Evolutionary conservation across 2,888 invertebrate species (phyloP).

Genomic region (Parnassius smintheus): DNA sequence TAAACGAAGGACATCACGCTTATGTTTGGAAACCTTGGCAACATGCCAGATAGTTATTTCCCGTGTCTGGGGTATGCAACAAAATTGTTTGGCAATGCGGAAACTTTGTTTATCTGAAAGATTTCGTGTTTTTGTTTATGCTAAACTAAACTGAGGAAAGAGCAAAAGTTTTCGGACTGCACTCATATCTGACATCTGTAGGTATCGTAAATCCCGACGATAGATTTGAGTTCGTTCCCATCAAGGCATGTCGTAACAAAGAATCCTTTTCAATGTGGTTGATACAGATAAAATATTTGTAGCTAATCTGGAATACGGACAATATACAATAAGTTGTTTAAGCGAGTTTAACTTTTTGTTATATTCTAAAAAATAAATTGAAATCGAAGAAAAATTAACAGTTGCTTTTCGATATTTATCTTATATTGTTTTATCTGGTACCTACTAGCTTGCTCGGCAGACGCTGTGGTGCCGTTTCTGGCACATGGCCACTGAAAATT

Average conservation of each 20-base stretch:
- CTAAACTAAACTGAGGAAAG: conserved; percentile 18
- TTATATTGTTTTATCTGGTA: too few species aligned
- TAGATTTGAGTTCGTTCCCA: conserved; percentile 7
- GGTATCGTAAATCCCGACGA: conserved; percentile 24
- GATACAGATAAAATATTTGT: conserved; percentile 26
- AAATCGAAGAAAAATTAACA: too few species aligned
- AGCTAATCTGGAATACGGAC: conserved; percentile 21
- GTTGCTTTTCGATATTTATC: too few species aligned
- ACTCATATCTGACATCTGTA: conserved; percentile 27
- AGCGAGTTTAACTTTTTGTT: too few species aligned
- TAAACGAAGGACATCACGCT: conserved; percentile 21
- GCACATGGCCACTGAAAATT: too few species aligned
- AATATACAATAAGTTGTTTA: conserved; percentile 18
- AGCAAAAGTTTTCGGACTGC: conserved; percentile 20
- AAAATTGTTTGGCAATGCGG: conserved; percentile 25
- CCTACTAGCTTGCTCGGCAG: too few species aligned
- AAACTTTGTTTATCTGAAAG: conserved; percentile 24
- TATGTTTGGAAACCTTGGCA: conserved; percentile 21
- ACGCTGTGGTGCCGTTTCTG: too few species aligned
- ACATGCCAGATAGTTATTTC: conserved; percentile 26
- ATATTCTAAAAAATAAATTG: too few species aligned
- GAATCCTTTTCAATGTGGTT: conserved; percentile 18
- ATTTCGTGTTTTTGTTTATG: conserved; percentile 26
- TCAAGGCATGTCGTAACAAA: conserved; percentile 23
- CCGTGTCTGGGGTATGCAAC: conserved; percentile 26